phyloP scores from a whole-genome alignment of 2,888 invertebrate species.

The Drosophila yooni region DNA sequence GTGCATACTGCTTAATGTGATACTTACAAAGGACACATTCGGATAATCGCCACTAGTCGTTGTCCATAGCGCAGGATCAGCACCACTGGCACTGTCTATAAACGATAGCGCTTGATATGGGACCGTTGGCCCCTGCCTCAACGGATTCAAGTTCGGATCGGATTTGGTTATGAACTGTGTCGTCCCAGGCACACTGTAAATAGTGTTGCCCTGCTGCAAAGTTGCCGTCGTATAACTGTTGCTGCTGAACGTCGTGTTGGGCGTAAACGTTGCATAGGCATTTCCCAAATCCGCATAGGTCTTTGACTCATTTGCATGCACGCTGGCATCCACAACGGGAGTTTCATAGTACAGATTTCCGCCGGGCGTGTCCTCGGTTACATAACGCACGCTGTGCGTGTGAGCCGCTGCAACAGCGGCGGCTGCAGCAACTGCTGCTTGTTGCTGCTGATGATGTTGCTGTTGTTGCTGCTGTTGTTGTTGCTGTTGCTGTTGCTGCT shows the following conservation, averaged over 20 bases:
- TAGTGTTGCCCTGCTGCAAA: constrained; percentile 71
- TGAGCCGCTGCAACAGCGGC: constrained; percentile 41
- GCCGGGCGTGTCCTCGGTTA: constrained; percentile 57
- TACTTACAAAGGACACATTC: constrained; percentile 81
- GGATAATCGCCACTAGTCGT: constrained; percentile 75
- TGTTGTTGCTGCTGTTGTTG: constrained; percentile 66
- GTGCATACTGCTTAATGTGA: neutral
- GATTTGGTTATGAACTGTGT: constrained; percentile 81
- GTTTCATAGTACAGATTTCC: constrained; percentile 74
- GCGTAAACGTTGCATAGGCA: constrained; percentile 75
- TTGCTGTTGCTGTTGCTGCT: constrained; percentile 61
- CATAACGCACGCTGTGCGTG: constrained; percentile 54
- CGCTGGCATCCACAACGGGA: constrained; percentile 75
- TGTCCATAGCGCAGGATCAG: constrained; percentile 77
- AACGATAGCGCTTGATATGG: constrained; percentile 78
- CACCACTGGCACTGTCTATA: constrained; percentile 75
- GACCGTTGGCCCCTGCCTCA: constrained; percentile 77
- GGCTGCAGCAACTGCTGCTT: constrained; percentile 47
- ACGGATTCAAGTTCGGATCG: constrained; percentile 82
- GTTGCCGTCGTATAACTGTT: constrained; percentile 69
- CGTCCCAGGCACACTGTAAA: constrained; percentile 81
- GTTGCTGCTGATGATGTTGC: constrained; percentile 53
- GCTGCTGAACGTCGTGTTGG: constrained; percentile 68
- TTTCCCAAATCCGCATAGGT: constrained; percentile 84
- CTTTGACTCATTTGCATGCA: constrained; percentile 81